These are phyloP conservation scores for Typhlichthys eigenmanni DNA, from an alignment of 2,797 vertebrate species.

Conservation along the genomic window DNA sequence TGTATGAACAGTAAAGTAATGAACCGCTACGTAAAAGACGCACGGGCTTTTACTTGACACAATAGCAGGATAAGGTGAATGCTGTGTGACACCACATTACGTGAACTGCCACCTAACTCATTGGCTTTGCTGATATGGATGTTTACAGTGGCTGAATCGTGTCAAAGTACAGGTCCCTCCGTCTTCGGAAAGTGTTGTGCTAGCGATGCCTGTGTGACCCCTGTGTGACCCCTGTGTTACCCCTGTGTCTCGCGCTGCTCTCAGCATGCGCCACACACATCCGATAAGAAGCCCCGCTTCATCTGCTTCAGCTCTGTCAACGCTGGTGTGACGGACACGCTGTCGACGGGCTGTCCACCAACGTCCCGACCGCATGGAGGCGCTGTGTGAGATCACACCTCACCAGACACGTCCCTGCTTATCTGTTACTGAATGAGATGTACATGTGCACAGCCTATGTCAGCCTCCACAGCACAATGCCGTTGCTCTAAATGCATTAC, in stretches of 20 bases:
- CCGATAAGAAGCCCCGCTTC: slow-evolving; percentile 12
- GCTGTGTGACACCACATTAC: slow-evolving; percentile 11
- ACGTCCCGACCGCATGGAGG: background rate
- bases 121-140: background rate
- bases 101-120: too few relatives aligned
- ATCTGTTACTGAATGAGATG: too few relatives aligned
- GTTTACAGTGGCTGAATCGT: background rate
- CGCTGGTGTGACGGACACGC: slow-evolving; percentile 50
- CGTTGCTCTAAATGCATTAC: too few relatives aligned
- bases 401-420: too few relatives aligned
- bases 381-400: too few relatives aligned
- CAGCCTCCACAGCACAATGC: too few relatives aligned
- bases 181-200: background rate
- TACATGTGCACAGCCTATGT: too few relatives aligned
- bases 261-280: slow-evolving; percentile 1
- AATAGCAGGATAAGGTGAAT: slow-evolving; percentile 22
- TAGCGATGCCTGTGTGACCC: too few relatives aligned
- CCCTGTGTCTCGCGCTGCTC: background rate
- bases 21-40: too few relatives aligned
- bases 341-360: slow-evolving; percentile 49
- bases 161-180: slow-evolving; percentile 8
- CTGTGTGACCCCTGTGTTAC: too few relatives aligned
- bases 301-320: slow-evolving; percentile 55
- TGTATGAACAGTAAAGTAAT: too few relatives aligned
- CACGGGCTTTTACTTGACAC: slow-evolving; percentile 12